Base-by-base conservation (phyloP, 2,113 vertebrate genomes). In the Ranitomeya imitator region DNA sequence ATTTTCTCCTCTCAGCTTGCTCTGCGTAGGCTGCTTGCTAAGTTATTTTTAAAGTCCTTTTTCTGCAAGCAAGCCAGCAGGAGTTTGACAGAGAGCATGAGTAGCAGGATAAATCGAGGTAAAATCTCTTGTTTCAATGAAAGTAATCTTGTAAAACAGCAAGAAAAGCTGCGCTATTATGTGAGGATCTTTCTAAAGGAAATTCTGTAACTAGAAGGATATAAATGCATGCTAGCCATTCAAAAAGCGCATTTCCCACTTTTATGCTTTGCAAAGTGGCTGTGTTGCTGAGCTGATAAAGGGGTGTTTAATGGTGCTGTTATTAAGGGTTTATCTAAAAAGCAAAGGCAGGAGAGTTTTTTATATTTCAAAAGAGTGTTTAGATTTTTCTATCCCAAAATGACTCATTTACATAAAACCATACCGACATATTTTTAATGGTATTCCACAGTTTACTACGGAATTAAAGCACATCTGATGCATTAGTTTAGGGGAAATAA, bases 21-120 rank as follows among this genome's bases (percentile, higher is more conserved):
- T 85, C 90, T 91, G 84, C 5, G 15, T 89, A 85, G 82, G 67
- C 21, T 90, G 86, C 79, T 55, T 82, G 78, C 86, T 83, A 92
- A 89, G 89, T 92, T 93, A 93, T 91, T 94, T 91, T 93, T 93
- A 92, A 92, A 92, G 83, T 63, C 73, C 26, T 90, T 93, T 93
- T 90, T 85, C 74, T 92, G 73, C 88, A 78, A 91, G 90, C 86
- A 90, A 92, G 89, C 89, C 89, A 93, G 90, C 91, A 91, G 86
- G 91, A 90, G 87, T 92, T 86, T 91, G 89, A 83, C 76, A 60
- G 81, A 91, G 90, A 92, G 26, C 31, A 57, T 85, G 1, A 55
- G 88, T 90, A 89, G 73, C 86, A 90, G 89, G 91, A 90, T 88
- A 92, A 93, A 93, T 90, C 77, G 83, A 91, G 0, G 0, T 85